Evolutionary conservation across 2,888 invertebrate species (phyloP).

Genomic region (Brachypterus glaber): DNA sequence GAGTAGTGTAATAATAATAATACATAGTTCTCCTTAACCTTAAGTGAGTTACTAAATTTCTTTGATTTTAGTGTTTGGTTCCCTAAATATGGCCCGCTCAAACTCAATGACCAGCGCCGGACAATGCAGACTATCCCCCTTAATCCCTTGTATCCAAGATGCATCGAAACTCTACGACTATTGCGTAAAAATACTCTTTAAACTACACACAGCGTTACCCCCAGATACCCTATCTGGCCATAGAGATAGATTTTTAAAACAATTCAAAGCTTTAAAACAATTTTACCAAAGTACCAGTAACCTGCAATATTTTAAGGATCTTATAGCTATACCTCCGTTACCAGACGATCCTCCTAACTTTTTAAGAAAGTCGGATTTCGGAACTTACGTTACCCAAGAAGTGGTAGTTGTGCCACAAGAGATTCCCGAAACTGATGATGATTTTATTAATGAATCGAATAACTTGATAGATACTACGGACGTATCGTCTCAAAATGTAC

Average conservation of each 20-base stretch:
- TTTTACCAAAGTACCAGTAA: slow-evolving; percentile 91
- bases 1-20: not conserved
- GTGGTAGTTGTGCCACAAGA: slow-evolving; percentile 72
- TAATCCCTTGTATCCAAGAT: slow-evolving; percentile 92
- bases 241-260: slow-evolving; percentile 78
- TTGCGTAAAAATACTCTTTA: slow-evolving; percentile 91
- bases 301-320: slow-evolving; percentile 93
- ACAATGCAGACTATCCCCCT: slow-evolving; percentile 90
- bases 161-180: slow-evolving; percentile 95
- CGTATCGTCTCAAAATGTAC: slow-evolving; percentile 21
- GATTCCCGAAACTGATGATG: slow-evolving; percentile 52
- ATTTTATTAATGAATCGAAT: slow-evolving; percentile 44
- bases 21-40: no score
- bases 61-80: slow-evolving; percentile 70
- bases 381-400: slow-evolving; percentile 89
- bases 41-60: no score
- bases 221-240: slow-evolving; percentile 86
- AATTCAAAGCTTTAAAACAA: slow-evolving; percentile 77
- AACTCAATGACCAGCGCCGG: slow-evolving; percentile 97
- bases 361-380: slow-evolving; percentile 81
- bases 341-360: slow-evolving; percentile 96
- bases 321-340: slow-evolving; percentile 85
- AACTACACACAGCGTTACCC: slow-evolving; percentile 83
- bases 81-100: slow-evolving; percentile 84
- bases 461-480: slow-evolving; percentile 63